Evolutionary conservation across 2,113 vertebrate species (phyloP), one percentile per base, ranked within the genome.

Genomic region (Eretmochelys imbricata): DNA sequence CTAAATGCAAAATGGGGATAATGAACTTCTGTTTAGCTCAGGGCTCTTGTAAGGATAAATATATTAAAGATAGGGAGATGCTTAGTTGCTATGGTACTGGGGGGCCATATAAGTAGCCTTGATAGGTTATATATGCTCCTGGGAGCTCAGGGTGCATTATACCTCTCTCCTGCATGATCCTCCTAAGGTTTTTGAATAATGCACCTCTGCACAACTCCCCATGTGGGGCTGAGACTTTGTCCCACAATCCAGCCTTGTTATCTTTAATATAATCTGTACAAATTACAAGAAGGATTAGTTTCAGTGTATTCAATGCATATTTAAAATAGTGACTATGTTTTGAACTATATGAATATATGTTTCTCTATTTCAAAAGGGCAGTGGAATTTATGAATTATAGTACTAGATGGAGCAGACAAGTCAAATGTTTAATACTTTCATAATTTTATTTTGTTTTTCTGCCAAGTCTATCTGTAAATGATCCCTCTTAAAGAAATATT

Each of bases 281-380:
- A 93, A 80, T 84, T 55, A 25, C n/a, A 29, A 48, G 82, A 90
- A 35, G 92, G 27, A 10, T 42, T 93, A 42, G 9, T 9, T 90
- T 81, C 42, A 19, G 69, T 69, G 69, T 57, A 12, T 14, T 84
- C n/a, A 91, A 93, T 90, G 2, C 10, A 0, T 38, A 35, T 89
- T 91, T 91, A 91, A 82, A 87, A 93, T 93, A 12, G 10, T 27
- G 27, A 83, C 14, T 35, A 65, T 27, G 55, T 90, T 82, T 93
- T 82, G 83, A 89, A 65, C n/a, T 20, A 35, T 29, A 24, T 51
- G 50, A 83, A 87, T 53, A 92, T 84, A 59, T 75, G n/a, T 42
- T 50, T 50, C 31, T 13, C 50, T 13, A 12, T 5, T 94, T 85
- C 50, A 57, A 14, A 53, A 80, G 51, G 80, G 57, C 31, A 76